Evolutionary conservation across 1,140 invertebrate genomes (phyloP).

Genomic region (Trichoplusia ni): DNA sequence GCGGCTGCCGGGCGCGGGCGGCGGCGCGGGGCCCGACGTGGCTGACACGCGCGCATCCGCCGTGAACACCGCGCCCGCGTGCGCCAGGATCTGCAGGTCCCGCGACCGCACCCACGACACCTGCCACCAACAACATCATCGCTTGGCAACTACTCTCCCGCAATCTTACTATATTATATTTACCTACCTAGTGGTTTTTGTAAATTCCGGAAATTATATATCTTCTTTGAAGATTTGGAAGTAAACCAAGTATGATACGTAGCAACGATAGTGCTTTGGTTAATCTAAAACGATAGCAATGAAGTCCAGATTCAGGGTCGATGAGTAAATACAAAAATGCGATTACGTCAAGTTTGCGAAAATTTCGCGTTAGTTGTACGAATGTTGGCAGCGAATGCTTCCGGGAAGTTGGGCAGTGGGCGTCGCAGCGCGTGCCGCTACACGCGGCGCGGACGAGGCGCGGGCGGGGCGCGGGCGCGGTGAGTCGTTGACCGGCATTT

Average conservation of each 20-base stretch:
- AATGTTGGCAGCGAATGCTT: constrained; percentile 14
- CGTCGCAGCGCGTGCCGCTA: constrained; percentile 6
- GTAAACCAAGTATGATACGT: no score
- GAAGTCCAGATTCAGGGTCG: no score
- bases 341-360: constrained; percentile 1
- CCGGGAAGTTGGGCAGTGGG: constrained; percentile 2
- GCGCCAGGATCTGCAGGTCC: constrained; percentile 89
- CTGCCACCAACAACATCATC: constrained; percentile 65
- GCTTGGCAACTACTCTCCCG: background rate
- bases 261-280: no score
- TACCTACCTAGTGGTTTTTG: no score
- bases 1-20: constrained; percentile 47
- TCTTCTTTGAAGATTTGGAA: no score
- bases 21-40: constrained; percentile 29
- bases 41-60: constrained; percentile 85
- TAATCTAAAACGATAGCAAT: no score
- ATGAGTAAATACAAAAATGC: constrained; percentile 6
- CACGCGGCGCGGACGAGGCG: background rate
- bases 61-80: constrained; percentile 86
- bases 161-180: no score
- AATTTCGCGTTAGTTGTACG: constrained; percentile 10
- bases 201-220: no score
- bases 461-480: background rate
- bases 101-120: constrained; percentile 89
- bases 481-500: constrained; percentile 50